Evolutionary conservation across 2,113 vertebrate genomes (phyloP).

Genomic region (Scomber japonicus): DNA sequence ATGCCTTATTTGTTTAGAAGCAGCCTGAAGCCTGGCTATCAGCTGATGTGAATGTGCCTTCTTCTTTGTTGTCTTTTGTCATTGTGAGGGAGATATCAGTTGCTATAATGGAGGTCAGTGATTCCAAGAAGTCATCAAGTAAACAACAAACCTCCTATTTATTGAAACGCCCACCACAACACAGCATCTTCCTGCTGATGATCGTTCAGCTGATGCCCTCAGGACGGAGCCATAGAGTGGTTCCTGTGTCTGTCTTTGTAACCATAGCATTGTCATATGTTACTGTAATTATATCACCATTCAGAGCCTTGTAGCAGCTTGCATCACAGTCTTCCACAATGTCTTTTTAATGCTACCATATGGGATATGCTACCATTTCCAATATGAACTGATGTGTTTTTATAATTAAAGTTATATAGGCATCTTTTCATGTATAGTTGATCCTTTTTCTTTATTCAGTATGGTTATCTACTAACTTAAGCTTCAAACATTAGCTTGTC

Average conservation of each 20-base stretch:
- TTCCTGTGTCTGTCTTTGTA: slow-evolving; percentile 4
- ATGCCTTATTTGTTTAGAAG: not conserved
- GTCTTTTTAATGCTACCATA: not conserved
- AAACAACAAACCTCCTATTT: slow-evolving; percentile 4
- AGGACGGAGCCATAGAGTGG: not conserved
- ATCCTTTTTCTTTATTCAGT: too few relatives aligned
- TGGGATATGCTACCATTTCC: too few relatives aligned
- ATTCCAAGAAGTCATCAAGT: not conserved
- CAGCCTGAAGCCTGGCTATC: not conserved
- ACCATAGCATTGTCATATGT: not conserved
- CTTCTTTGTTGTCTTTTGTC: not conserved
- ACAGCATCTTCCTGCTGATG: not conserved
- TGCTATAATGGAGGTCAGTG: not conserved
- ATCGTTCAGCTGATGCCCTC: slow-evolving; percentile 10
- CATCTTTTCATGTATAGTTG: too few relatives aligned
- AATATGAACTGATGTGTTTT: too few relatives aligned
- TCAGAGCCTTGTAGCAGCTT: not conserved
- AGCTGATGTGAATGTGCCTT: not conserved
- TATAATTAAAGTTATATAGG: too few relatives aligned
- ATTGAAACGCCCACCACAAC: not conserved
- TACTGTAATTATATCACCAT: not conserved
- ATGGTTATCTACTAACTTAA: too few relatives aligned
- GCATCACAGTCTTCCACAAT: not conserved
- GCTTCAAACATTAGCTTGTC: too few relatives aligned
- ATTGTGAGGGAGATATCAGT: not conserved